These are phyloP conservation scores for Myiotriccus ornatus DNA, from an alignment of 2,797 vertebrate genomes.

Conservation along the genomic window DNA sequence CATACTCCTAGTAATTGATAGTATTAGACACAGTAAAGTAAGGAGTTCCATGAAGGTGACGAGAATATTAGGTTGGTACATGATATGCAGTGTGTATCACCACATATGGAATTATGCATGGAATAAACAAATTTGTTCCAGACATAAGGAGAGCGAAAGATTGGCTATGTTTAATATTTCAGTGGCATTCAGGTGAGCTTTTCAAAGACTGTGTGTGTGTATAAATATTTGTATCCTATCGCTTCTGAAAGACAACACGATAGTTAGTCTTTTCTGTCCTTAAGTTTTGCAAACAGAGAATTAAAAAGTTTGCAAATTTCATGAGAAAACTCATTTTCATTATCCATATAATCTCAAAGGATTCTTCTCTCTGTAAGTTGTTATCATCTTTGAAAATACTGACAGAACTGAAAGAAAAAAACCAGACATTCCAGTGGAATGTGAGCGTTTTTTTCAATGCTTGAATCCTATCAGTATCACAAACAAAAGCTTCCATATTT, in stretches of 20 bases:
- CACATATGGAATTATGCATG: neutral
- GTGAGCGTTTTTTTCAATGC: neutral
- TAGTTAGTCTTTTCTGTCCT: neutral
- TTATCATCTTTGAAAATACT: neutral
- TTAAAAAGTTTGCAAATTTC: neutral
- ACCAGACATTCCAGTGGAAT: neutral
- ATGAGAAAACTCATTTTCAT: neutral
- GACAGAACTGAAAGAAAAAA: neutral
- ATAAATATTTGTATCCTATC: neutral
- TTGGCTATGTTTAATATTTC: neutral
- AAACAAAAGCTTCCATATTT: neutral
- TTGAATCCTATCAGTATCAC: neutral
- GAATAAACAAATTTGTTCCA: conserved; percentile 32
- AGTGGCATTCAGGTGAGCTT: conserved; percentile 6
- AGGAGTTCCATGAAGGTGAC: neutral
- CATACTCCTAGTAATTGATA: neutral
- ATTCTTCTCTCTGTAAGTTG: neutral
- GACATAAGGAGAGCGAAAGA: conserved; percentile 9
- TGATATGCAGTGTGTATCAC: neutral
- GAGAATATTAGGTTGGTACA: neutral
- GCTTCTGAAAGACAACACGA: neutral
- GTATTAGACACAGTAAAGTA: neutral
- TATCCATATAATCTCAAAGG: neutral
- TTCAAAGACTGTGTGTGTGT: neutral
- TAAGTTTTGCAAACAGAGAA: neutral